Evolutionary conservation across 2,113 vertebrate species (phyloP).

Genomic region (Smithornis capensis): DNA sequence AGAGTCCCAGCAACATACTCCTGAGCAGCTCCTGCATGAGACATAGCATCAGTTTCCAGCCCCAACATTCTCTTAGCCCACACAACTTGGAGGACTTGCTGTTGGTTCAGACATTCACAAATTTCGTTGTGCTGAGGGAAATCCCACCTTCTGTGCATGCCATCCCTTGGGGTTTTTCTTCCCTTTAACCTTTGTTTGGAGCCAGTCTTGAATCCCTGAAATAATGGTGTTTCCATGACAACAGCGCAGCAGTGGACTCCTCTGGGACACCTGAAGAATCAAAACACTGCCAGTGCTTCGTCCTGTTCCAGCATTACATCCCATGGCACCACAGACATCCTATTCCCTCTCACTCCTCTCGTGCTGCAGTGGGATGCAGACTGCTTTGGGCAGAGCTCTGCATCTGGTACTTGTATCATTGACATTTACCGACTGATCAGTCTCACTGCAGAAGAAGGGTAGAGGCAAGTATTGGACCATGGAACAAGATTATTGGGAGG

Average conservation of each 20-base stretch:
- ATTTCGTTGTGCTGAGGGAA: not conserved
- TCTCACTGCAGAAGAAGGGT: rapidly evolving
- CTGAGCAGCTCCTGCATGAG: rapidly evolving
- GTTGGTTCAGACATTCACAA: not conserved
- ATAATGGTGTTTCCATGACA: not conserved
- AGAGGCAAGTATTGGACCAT: not conserved
- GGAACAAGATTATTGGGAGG: too few relatives aligned
- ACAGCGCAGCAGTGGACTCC: not conserved
- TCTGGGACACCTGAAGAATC: not conserved
- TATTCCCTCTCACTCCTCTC: not conserved
- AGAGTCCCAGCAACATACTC: not conserved
- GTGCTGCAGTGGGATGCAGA: rapidly evolving
- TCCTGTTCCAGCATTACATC: not conserved
- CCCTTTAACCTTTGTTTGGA: not conserved
- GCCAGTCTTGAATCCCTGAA: not conserved
- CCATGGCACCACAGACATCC: rapidly evolving
- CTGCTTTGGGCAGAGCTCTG: not conserved
- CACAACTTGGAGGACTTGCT: not conserved
- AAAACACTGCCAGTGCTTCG: not conserved
- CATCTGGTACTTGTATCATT: not conserved
- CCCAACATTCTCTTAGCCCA: not conserved
- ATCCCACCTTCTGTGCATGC: not conserved
- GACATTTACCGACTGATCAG: not conserved
- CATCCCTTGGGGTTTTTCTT: not conserved
- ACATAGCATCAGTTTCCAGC: not conserved